Evolutionary conservation across 2,797 vertebrate species (phyloP).

Genomic region (Coccyzus lansbergi): DNA sequence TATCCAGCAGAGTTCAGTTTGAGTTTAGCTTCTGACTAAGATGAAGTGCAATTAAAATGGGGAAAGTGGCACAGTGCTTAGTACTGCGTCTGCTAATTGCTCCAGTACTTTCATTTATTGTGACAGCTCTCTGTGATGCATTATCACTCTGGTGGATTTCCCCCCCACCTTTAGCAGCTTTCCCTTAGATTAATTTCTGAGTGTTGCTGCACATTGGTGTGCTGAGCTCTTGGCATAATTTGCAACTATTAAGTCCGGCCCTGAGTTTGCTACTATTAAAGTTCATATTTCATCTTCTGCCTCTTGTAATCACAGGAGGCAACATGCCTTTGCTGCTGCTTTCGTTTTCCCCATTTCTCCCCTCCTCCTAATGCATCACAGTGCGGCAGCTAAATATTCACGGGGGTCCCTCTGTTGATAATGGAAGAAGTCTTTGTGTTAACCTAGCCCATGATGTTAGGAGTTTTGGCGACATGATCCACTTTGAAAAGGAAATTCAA

Average conservation of each 20-base stretch:
- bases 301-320: background rate
- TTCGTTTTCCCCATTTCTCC: background rate
- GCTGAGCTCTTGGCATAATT: conserved; percentile 17
- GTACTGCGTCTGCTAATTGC: conserved; percentile 66
- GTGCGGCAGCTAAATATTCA: background rate
- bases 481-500: background rate
- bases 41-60: conserved; percentile 60
- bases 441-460: background rate
- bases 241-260: conserved; percentile 24
- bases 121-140: conserved; percentile 65
- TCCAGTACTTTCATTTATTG: conserved; percentile 64
- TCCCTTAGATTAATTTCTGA: conserved; percentile 41
- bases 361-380: background rate
- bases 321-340: background rate
- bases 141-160: conserved; percentile 51
- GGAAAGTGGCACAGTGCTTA: conserved; percentile 40
- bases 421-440: background rate
- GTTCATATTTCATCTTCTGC: conserved; percentile 24
- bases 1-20: conserved; percentile 45
- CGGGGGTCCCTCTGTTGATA: background rate
- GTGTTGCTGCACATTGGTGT: background rate
- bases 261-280: conserved; percentile 9
- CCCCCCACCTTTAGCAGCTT: conserved; percentile 35
- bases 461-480: background rate
- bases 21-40: conserved; percentile 63